Evolutionary conservation across 2,888 invertebrate genomes (phyloP).

Genomic region (Prenolepis imparis): DNA sequence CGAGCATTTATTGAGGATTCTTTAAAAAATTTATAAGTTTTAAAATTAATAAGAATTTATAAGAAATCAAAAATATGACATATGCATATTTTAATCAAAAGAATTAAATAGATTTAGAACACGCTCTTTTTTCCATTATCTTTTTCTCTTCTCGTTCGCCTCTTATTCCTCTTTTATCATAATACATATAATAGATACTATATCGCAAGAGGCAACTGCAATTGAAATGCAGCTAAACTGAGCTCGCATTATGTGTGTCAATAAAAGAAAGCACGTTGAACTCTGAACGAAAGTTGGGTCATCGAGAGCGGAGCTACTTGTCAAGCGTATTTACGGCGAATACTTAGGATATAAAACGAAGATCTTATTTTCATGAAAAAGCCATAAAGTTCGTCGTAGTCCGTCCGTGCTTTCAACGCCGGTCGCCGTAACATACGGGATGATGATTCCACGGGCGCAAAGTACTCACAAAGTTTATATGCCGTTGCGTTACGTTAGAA

Average conservation of each 20-base stretch:
- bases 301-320: conserved; percentile 49
- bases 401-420: conserved; percentile 58
- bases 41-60: background rate
- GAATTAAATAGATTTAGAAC: background rate
- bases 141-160: background rate
- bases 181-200: background rate
- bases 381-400: conserved; percentile 65
- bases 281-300: background rate
- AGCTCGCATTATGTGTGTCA: background rate
- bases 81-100: background rate
- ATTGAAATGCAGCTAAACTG: background rate
- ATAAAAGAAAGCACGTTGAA: background rate
- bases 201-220: background rate
- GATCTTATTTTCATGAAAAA: conserved; percentile 74
- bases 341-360: conserved; percentile 58
- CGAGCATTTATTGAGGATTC: background rate
- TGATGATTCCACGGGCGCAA: conserved; percentile 72
- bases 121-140: background rate
- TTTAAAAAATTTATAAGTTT: background rate
- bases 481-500: conserved; percentile 55
- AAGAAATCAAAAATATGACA: background rate
- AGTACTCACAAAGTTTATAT: conserved; percentile 71
- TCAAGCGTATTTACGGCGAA: conserved; percentile 65
- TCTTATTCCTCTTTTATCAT: background rate
- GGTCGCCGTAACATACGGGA: conserved; percentile 61